Evolutionary conservation across 2,113 vertebrate species (phyloP), one percentile per base, ranked within the genome.

Genomic region (Hepsetus odoe): DNA sequence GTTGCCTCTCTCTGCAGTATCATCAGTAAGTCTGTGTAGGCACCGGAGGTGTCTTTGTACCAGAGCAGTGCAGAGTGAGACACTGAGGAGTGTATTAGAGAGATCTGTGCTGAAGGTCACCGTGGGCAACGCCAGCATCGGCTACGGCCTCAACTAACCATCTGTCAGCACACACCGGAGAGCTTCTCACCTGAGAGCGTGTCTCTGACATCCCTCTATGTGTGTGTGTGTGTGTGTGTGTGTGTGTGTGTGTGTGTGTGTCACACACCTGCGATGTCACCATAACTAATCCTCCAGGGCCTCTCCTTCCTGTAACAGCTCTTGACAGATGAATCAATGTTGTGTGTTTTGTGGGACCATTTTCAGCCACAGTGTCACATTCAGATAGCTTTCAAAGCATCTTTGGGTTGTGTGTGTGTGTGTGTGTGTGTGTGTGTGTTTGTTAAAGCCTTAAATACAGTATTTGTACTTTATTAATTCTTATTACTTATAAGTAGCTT

Each of bases 211-310:
- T 69, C 18, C 38, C 18, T 18, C 56, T 46, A 24, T 74, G 35
- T 74, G 72, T 53, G 46, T 71, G 46, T 71, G 46, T 71, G 46
- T 71, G 49, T 55, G 68, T 71, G 49, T 62, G 58, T 49, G 42
- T 49, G 16, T 61, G 56, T 18, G 35, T 28, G 51, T 24, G 49
- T n/a, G 70, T 58, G 55, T 38, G 61, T 40, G 46, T 20, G 18
- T 32, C 28, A 9, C 20, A 13, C 3, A 65, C 33, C 61, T 35
- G 20, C 35, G 18, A 65, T 35, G n/a, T n/a, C 18, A 35, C n/a
- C 14, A 65, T 65, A 65, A 65, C 61, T 20, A 38, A 35, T 24
- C 61, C 16, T 16, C 56, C 30, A 1, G 30, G 1, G n/a, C 30
- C 16, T 30, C 59, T 33, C 30, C 13, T 65, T 20, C n/a, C 61